Evolutionary conservation across 2,888 invertebrate species (phyloP), one percentile per base, ranked within the genome.

Genomic region (Lacanobia oleracea): DNA sequence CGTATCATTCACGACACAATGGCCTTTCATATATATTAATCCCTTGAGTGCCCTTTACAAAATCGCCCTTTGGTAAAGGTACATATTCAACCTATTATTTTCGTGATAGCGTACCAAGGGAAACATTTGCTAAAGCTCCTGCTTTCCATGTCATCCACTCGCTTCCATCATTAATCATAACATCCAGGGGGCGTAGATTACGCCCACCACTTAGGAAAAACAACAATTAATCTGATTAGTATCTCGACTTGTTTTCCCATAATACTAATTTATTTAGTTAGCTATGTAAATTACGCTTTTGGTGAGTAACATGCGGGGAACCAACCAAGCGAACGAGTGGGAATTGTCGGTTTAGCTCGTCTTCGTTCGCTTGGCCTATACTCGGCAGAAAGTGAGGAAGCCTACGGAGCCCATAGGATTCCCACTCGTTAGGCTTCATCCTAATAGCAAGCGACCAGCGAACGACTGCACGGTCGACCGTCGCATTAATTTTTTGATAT

Each of bases 191-290:
- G 37, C 59, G 72, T 72, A 37, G 2, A 3, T 21, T 16, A 43
- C 71, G 57, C 72, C 72, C 51, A 53, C 57, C 61, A 37, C 70
- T 77, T 61, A n/a, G 50, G 37, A 40, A 75, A 72, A 66, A 43
- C 40, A 66, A 63, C 62, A 50, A 59, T 61, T 67, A 53, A 66
- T 77, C 48, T 14, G 51, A 72, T 77, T 63, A 54, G n/a, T 37
- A 53, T 54, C n/a, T 43, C 27, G 12, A 7, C 18, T 43, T 56
- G 21, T 51, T 61, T 62, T 12, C 4, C 16, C 16, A 16, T 51
- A 27, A 61, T 40, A 40, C 51, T 65, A 70, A 43, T n/a, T n/a
- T n/a, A n/a, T n/a, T n/a, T n/a, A n/a, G 43, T 70, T 48, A n/a
- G 8, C 27, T 2, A 16, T 18, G 43, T 68, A 53, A 75, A 63